phyloP scores from a whole-genome alignment of 1,140 invertebrate genomes.

The Asobara japonica region DNA sequence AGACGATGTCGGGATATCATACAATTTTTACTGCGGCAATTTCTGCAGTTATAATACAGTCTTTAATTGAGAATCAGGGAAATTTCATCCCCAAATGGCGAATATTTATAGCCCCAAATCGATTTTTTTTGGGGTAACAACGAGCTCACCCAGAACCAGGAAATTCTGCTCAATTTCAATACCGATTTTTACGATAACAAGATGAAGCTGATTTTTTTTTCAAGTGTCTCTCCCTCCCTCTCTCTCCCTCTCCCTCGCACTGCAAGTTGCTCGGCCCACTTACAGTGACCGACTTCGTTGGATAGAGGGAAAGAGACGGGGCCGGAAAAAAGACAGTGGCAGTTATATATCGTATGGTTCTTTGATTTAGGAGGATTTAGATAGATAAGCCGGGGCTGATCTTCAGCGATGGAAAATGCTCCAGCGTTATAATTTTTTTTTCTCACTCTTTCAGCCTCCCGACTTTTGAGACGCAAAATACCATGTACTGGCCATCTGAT shows the following conservation, averaged over 20 bases:
- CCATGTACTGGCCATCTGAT: slow-evolving; percentile 80
- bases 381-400: background rate
- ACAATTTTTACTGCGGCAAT: no score
- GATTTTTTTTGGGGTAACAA: no score
- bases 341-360: background rate
- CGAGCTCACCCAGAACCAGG: no score
- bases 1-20: no score
- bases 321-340: slow-evolving; percentile 22
- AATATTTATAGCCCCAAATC: no score
- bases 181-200: no score
- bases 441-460: slow-evolving; percentile 68
- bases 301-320: slow-evolving; percentile 30
- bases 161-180: no score
- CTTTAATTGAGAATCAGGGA: no score
- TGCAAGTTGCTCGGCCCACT: slow-evolving; percentile 18
- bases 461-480: slow-evolving; percentile 76
- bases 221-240: background rate
- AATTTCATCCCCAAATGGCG: no score
- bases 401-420: background rate
- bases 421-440: background rate
- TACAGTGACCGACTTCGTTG: slow-evolving; percentile 35
- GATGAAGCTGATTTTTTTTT: background rate
- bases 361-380: background rate
- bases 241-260: background rate
- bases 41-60: no score